Evolutionary conservation across 2,888 invertebrate species (phyloP).

Genomic region (Chrysolina haemoptera): DNA sequence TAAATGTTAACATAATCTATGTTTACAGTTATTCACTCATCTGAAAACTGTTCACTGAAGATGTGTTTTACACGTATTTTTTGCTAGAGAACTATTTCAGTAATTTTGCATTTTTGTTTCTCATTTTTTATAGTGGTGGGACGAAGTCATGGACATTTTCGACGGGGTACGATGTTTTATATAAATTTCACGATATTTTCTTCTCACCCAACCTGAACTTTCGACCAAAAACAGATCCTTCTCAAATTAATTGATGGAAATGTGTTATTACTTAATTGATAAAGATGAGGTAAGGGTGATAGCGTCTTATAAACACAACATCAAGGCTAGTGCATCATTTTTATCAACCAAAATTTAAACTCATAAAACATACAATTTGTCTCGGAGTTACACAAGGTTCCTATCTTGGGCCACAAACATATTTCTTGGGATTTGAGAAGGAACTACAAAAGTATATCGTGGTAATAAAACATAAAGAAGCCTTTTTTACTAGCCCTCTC

Average conservation of each 20-base stretch:
- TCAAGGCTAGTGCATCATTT: too few species aligned
- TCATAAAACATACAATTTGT: neutral
- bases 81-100: constrained; percentile 15
- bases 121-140: constrained; percentile 89
- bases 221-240: neutral
- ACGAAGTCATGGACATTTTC: constrained; percentile 97
- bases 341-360: too few species aligned
- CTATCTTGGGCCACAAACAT: neutral
- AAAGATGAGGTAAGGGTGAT: too few species aligned
- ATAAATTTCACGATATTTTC: constrained; percentile 30
- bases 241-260: neutral
- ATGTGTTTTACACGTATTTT: neutral
- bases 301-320: too few species aligned
- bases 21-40: neutral
- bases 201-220: constrained; percentile 27
- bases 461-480: neutral
- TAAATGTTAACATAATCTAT: neutral
- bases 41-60: neutral
- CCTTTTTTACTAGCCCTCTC: neutral
- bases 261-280: neutral
- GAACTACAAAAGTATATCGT: neutral
- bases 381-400: neutral
- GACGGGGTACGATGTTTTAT: constrained; percentile 85
- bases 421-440: neutral
- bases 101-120: constrained; percentile 64